phyloP scores from a whole-genome alignment of 2,888 invertebrate species.

The Dusona sp. region DNA sequence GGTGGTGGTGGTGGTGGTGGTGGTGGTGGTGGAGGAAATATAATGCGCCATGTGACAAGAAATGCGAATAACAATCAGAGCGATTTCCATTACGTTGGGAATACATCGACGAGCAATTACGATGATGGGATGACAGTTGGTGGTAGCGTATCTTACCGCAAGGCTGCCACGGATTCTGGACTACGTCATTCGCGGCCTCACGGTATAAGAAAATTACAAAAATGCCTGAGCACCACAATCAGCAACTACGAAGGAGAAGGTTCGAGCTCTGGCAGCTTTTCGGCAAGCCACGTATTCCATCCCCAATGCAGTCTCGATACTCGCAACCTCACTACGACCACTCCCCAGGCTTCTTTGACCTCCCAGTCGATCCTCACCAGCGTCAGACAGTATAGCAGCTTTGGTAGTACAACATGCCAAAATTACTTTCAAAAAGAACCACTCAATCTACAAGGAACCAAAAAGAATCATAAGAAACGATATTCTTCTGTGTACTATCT shows the following conservation, averaged over 20 bases:
- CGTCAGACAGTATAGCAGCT: constrained; percentile 97
- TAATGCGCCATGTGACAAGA: constrained; percentile 49
- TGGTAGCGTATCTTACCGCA: constrained; percentile 76
- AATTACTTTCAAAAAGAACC: constrained; percentile 82
- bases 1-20: constrained; percentile 76
- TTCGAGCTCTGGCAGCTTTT: constrained; percentile 84
- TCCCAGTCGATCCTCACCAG: constrained; percentile 85
- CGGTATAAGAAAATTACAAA: constrained; percentile 97
- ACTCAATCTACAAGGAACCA: constrained; percentile 32
- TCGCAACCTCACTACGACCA: constrained; percentile 86
- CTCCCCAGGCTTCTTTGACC: constrained; percentile 83
- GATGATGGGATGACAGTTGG: constrained; percentile 67
- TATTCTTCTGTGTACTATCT: constrained; percentile 32
- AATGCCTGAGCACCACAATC: constrained; percentile 94
- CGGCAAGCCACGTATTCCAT: constrained; percentile 77
- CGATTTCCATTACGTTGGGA: constrained; percentile 61
- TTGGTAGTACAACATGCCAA: constrained; percentile 93
- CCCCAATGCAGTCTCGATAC: constrained; percentile 82
- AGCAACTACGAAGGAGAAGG: constrained; percentile 91
- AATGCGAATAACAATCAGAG: constrained; percentile 32
- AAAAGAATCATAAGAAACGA: constrained; percentile 20
- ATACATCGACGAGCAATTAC: constrained; percentile 41
- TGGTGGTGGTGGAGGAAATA: constrained; percentile 67
- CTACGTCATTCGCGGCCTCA: constrained; percentile 95
- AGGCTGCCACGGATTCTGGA: constrained; percentile 74